A percentile compares a stretch with the other conserved stretches of the same genome.
Conservation (phyloP, 2,797 vertebrate species). For the Tangara arthus region DNA sequence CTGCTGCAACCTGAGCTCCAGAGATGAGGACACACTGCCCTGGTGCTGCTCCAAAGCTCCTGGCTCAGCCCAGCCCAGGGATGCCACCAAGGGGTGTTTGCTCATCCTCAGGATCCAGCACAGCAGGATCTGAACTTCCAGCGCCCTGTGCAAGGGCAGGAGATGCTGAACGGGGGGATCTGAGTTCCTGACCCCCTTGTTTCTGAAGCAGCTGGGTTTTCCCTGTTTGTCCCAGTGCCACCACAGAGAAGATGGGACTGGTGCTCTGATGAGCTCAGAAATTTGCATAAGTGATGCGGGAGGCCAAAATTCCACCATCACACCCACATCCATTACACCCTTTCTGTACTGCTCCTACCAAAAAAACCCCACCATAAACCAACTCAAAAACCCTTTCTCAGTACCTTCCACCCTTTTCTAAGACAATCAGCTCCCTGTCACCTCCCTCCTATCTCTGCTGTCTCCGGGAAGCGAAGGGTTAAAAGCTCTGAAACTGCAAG, state of each 20-base stretch:
- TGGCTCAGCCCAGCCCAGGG: neutral
- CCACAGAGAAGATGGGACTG: neutral
- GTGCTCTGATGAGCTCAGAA: neutral
- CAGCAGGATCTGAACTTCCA: neutral
- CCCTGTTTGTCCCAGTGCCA: neutral
- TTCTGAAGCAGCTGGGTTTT: neutral
- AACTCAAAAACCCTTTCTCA: accelerated
- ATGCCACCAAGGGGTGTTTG: neutral
- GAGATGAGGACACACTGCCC: neutral
- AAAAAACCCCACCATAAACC: neutral
- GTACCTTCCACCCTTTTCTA: neutral
- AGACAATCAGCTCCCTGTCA: neutral
- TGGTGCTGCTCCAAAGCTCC: neutral
- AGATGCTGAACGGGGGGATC: neutral
- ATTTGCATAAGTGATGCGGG: neutral
- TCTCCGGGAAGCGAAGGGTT: neutral
- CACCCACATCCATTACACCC: neutral
- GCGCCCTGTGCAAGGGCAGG: neutral
- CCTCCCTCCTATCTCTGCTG: neutral
- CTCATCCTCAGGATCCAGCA: neutral
- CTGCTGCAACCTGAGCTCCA: neutral
- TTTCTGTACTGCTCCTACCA: neutral
- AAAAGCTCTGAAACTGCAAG: neutral
- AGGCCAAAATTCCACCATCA: neutral
- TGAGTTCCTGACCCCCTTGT: neutral